Conservation (phyloP, 2,888 invertebrate genomes). For the Drosophila tanythrix region DNA sequence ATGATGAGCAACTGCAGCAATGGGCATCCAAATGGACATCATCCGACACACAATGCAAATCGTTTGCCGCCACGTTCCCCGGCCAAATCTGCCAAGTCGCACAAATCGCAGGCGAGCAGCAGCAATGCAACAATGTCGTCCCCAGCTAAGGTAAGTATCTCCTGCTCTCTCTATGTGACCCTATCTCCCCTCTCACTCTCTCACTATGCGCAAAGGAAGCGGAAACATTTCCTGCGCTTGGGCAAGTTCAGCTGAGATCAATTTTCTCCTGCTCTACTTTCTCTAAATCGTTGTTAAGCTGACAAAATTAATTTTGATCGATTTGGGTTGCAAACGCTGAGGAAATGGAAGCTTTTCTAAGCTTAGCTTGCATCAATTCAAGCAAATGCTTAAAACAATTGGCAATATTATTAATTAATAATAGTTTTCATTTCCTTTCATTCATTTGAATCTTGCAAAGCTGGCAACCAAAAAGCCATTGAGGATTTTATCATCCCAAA, state of each 20-base stretch:
- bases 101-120: conserved; percentile 75
- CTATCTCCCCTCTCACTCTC: no score
- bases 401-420: background rate
- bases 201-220: conserved; percentile 43
- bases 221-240: conserved; percentile 47
- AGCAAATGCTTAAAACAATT: background rate
- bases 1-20: conserved; percentile 36
- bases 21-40: conserved; percentile 11
- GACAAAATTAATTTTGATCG: conserved; percentile 37
- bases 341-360: background rate
- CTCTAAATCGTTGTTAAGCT: conserved; percentile 29
- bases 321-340: background rate
- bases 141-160: conserved; percentile 68
- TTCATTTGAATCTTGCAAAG: background rate
- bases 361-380: background rate
- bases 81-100: conserved; percentile 75
- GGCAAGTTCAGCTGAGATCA: background rate
- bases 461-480: background rate
- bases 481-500: background rate
- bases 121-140: conserved; percentile 76
- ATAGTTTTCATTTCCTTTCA: background rate
- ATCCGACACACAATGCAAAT: conserved; percentile 50
- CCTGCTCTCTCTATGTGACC: background rate
- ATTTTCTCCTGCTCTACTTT: conserved; percentile 41
- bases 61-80: conserved; percentile 80